A percentile compares a stretch with the other conserved stretches of the same genome.
phyloP scores from a whole-genome alignment of 2,797 vertebrate genomes.

The Sebastiscus tertius region DNA sequence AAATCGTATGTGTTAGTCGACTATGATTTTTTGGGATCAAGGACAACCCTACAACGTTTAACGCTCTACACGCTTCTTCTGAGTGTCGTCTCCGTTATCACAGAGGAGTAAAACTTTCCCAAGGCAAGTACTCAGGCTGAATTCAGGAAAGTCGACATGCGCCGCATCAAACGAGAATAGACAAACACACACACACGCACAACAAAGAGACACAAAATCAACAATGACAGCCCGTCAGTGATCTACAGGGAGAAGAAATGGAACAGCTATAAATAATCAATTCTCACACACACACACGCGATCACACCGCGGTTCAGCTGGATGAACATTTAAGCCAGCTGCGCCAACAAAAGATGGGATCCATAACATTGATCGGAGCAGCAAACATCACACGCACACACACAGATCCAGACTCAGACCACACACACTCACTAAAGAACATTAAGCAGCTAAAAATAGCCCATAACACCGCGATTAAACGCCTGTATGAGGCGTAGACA shows the following conservation, averaged over 20 bases:
- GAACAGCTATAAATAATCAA: slow-evolving; percentile 65
- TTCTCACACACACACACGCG: slow-evolving; percentile 18
- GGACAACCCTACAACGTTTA: too few relatives aligned
- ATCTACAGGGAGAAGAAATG: slow-evolving; percentile 45
- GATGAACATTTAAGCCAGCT: slow-evolving; percentile 56
- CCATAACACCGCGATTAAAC: slow-evolving; percentile 19
- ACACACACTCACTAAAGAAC: slow-evolving; percentile 44
- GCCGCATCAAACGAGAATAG: slow-evolving; percentile 17
- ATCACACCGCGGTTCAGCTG: slow-evolving; percentile 44
- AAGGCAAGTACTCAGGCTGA: not conserved
- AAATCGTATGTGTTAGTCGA: too few relatives aligned
- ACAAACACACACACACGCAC: slow-evolving; percentile 2
- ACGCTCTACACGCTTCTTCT: not conserved
- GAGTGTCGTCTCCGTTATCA: not conserved
- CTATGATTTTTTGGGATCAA: too few relatives aligned
- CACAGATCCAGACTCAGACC: slow-evolving; percentile 24
- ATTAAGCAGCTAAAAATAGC: slow-evolving; percentile 62
- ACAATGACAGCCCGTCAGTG: slow-evolving; percentile 40
- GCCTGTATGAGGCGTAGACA: slow-evolving; percentile 3
- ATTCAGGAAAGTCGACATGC: not conserved
- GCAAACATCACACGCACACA: slow-evolving; percentile 29
- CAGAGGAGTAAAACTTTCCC: not conserved
- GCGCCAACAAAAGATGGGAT: slow-evolving; percentile 61
- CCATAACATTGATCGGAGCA: slow-evolving; percentile 68
- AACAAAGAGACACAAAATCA: slow-evolving; percentile 30